Evolutionary conservation across 1,140 invertebrate genomes (phyloP).

Genomic region (Callitettix versicolor): DNA sequence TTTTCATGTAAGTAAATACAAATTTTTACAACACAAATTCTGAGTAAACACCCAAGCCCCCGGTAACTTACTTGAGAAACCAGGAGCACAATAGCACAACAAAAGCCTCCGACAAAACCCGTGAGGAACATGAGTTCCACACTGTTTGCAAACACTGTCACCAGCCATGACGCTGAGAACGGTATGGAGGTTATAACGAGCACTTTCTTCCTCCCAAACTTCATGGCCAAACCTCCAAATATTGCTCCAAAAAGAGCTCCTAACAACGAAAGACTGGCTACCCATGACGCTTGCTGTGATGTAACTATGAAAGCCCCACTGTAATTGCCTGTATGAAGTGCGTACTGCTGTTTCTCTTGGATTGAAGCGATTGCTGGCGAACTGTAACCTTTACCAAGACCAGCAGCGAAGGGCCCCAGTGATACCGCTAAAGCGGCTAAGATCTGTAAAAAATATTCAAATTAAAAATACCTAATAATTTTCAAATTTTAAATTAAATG

Average conservation of each 20-base stretch:
- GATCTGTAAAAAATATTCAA: constrained; percentile 38
- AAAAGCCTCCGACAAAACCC: constrained; percentile 66
- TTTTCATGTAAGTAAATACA: no score
- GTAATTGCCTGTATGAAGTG: constrained; percentile 21
- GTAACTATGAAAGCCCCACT: constrained; percentile 47
- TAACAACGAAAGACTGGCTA: constrained; percentile 62
- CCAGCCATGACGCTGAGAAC: constrained; percentile 61
- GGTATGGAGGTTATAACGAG: constrained; percentile 57
- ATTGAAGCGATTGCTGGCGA: constrained; percentile 74
- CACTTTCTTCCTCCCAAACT: constrained; percentile 54
- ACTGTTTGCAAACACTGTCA: constrained; percentile 59
- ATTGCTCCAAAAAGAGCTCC: constrained; percentile 64
- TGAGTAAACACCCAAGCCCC: no score
- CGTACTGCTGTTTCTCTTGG: constrained; percentile 44
- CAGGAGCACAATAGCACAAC: constrained; percentile 66
- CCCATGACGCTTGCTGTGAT: constrained; percentile 62
- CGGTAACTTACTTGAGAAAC: constrained; percentile 64
- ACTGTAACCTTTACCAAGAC: constrained; percentile 72
- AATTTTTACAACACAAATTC: no score
- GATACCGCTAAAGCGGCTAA: constrained; percentile 68
- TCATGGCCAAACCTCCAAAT: constrained; percentile 61
- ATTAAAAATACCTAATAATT: no score
- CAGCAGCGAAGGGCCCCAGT: constrained; percentile 67
- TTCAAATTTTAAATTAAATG: no score
- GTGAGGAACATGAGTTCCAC: constrained; percentile 66